These are phyloP conservation scores for Ondatra zibethicus DNA, from an alignment of 2,113 vertebrate species.

Conservation along the genomic window DNA sequence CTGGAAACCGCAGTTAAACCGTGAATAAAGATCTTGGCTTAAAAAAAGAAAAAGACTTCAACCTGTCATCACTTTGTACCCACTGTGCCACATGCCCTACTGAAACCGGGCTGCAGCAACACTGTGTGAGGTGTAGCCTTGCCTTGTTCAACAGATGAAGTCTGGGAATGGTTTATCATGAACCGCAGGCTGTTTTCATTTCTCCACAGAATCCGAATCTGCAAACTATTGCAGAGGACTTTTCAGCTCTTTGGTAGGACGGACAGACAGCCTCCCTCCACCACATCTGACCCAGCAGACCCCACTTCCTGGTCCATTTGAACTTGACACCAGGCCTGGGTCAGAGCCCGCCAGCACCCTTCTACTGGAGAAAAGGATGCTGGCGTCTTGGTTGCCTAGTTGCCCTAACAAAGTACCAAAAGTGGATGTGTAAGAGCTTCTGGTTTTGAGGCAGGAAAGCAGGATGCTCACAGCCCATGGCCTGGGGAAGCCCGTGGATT, in stretches of 20 bases:
- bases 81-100: background rate
- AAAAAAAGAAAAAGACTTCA: background rate
- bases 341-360: background rate
- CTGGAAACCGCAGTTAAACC: background rate
- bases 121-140: background rate
- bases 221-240: background rate
- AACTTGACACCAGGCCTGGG: background rate
- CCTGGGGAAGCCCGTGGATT: background rate
- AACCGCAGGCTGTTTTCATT: no score
- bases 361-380: background rate
- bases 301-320: background rate
- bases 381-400: background rate
- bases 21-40: background rate
- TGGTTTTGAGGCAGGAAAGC: no score
- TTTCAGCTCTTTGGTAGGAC: background rate
- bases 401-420: no score
- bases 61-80: no score
- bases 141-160: background rate
- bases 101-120: background rate
- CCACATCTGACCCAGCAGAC: background rate
- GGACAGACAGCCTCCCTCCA: rapidly evolving
- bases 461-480: background rate
- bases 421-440: background rate
- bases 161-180: background rate
- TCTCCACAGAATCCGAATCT: background rate